phyloP scores from a whole-genome alignment of 2,113 vertebrate genomes.

The Mus musculus region GRCm39 chr2:70120501-70121000 shows the following conservation, averaged over 20 bases:
- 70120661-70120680: background rate
- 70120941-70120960: too few relatives aligned
- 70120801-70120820: background rate
- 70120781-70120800: background rate
- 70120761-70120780: background rate
- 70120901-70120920: too few relatives aligned
- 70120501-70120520: background rate
- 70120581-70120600: background rate
- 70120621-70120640: background rate
- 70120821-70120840: background rate
- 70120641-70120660: background rate
- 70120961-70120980: too few relatives aligned
- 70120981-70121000: too few relatives aligned
- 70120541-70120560: background rate
- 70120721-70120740: background rate
- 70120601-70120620: background rate
- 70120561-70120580: background rate
- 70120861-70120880: background rate
- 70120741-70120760: background rate
- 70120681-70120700: background rate
- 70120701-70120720: background rate
- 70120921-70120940: too few relatives aligned
- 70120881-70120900: background rate
- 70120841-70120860: background rate
- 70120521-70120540: slow-evolving; percentile 1